A percentile compares a stretch with the other conserved stretches of the same genome.
Conservation (phyloP, 2,797 vertebrate species). For the Galaxias olidus region DNA sequence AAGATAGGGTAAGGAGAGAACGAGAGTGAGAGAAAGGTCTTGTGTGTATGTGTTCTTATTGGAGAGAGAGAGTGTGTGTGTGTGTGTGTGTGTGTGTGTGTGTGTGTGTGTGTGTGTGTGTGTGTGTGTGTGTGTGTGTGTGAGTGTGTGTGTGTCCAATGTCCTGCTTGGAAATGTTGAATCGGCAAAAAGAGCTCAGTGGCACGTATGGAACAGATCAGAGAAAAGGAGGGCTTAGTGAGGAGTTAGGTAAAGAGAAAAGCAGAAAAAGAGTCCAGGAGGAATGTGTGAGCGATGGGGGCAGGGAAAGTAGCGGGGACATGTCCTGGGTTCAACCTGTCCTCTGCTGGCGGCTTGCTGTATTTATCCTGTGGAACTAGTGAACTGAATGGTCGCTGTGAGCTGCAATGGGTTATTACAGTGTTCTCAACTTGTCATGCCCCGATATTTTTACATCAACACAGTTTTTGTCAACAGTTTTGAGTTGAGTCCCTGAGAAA, state of each 20-base stretch:
- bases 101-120: too few relatives aligned
- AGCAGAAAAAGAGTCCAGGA: slow-evolving; percentile 22
- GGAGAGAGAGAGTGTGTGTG: slow-evolving; percentile 38
- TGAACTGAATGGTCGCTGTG: not conserved
- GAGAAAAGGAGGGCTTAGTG: slow-evolving; percentile 57
- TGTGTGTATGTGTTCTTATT: too few relatives aligned
- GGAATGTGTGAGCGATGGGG: slow-evolving; percentile 27
- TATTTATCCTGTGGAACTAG: slow-evolving; percentile 24
- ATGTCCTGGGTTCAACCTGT: slow-evolving; percentile 39
- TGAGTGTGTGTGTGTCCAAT: slow-evolving; percentile 12
- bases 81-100: slow-evolving; percentile 29
- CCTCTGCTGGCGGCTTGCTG: slow-evolving; percentile 63
- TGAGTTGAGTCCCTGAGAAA: slow-evolving; percentile 56
- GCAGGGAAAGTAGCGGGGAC: slow-evolving; percentile 25
- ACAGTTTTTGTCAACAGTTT: slow-evolving; percentile 20
- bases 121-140: slow-evolving; percentile 42
- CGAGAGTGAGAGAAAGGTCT: slow-evolving; percentile 24
- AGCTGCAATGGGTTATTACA: not conserved
- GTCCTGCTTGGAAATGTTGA: slow-evolving; percentile 80
- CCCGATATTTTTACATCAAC: not conserved
- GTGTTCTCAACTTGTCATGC: not conserved
- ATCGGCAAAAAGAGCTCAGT: slow-evolving; percentile 78
- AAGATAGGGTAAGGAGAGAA: slow-evolving; percentile 54
- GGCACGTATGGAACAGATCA: slow-evolving; percentile 80
- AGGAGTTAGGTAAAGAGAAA: slow-evolving; percentile 54